Evolutionary conservation across 2,888 invertebrate species (phyloP), one percentile per base, ranked within the genome.

Genomic region (Pheosia tremula): DNA sequence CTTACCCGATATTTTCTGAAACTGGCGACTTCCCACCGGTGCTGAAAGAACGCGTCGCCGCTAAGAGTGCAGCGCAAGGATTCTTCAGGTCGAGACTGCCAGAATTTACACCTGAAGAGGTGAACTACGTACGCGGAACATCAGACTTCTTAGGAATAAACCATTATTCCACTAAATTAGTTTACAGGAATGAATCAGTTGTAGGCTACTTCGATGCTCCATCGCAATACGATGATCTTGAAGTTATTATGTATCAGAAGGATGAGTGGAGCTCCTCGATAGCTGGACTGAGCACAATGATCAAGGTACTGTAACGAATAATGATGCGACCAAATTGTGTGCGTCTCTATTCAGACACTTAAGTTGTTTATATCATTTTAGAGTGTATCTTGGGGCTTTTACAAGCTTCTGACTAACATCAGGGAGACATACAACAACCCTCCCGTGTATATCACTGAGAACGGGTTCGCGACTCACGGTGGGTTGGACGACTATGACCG

Each of bases 121-220:
- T 96, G 3, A 84, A 91, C 53, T 90, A 90, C 58, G 92, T 96
- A 13, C 90, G 87, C 10, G 95, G 93, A 47, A 77, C 81, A 0
- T 93, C 95, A 0, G 97, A 97, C 78, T 96, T 95, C 84, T 94
- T 97, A 65, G 96, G 96, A 9, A 81, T 97, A 6, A 97, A 97
- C 74, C 94, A 95, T 67, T 97, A 97, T 81, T 94, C 95, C 0
- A 87, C 94, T 6, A 79, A 79, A 63, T 74, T 94, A 56, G 87
- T 85, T 2, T 92, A 90, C 8, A 80, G 77, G 72, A 85, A 87
- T 59, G 80, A 78, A 57, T 78, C 82, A 43, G 71, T 66, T 0
- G 8, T 43, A 0, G 74, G 74, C 9, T 66, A 62, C 50, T 74
- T 75, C 37, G 62, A 59, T 5, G 13, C 59, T 5, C 84, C 85